These are phyloP conservation scores for Prenolepis imparis DNA, from an alignment of 2,888 invertebrate species.

Conservation along the genomic window DNA sequence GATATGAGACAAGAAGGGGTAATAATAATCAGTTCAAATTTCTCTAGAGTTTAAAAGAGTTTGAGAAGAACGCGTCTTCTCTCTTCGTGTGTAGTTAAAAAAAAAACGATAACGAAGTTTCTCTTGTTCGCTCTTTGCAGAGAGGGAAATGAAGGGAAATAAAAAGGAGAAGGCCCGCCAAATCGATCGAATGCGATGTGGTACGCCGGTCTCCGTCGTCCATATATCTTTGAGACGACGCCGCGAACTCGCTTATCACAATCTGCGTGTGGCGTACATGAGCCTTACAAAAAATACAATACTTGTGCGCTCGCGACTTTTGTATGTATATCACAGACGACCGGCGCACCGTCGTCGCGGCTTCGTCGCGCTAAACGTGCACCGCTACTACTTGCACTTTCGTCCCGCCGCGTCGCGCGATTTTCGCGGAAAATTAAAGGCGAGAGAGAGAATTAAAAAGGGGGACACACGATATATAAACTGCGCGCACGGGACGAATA, in stretches of 20 bases:
- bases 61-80: constrained; percentile 12
- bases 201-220: constrained; percentile 72
- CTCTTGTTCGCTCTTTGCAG: constrained; percentile 16
- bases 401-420: constrained; percentile 5
- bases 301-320: constrained; percentile 73
- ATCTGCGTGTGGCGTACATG: constrained; percentile 82
- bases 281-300: constrained; percentile 86
- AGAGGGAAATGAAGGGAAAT: neutral
- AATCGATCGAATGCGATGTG: constrained; percentile 36
- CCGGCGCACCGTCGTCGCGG: constrained; percentile 69
- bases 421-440: neutral
- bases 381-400: constrained; percentile 10
- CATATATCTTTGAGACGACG: constrained; percentile 75
- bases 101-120: constrained; percentile 6
- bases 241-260: constrained; percentile 85
- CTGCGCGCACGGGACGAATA: neutral
- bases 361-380: constrained; percentile 57
- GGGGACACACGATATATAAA: neutral
- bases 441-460: neutral
- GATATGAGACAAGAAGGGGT: constrained; percentile 1
- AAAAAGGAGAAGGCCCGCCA: constrained; percentile 56
- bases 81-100: constrained; percentile 1
- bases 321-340: constrained; percentile 70
- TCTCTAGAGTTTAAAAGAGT: neutral
- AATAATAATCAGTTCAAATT: neutral